A percentile compares a stretch with the other conserved stretches of the same genome.
Conservation (phyloP, 2,888 invertebrate species). For the Sarcophaga subvicina region DNA sequence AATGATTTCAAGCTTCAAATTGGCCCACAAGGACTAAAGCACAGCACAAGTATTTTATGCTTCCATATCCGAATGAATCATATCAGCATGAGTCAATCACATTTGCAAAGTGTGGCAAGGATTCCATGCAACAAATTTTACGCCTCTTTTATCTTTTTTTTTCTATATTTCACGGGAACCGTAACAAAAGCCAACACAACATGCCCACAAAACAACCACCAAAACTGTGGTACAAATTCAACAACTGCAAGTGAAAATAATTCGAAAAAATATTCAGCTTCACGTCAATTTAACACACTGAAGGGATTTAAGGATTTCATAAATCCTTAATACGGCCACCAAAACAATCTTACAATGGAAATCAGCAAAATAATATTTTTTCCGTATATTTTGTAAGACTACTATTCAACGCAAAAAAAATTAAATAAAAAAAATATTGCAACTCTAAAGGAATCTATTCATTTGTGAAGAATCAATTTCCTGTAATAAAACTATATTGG, state of each 20-base stretch:
- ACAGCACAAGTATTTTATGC: not conserved
- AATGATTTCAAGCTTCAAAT: slow-evolving; percentile 52
- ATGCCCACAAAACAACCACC: slow-evolving; percentile 50
- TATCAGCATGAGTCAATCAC: slow-evolving; percentile 52
- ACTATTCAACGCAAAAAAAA: not conserved
- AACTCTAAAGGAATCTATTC: slow-evolving; percentile 17
- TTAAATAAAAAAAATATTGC: not conserved
- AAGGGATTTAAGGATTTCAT: slow-evolving; percentile 71
- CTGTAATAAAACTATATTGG: not conserved
- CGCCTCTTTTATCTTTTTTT: slow-evolving; percentile 69
- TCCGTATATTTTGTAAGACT: slow-evolving; percentile 3
- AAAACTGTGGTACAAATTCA: slow-evolving; percentile 35
- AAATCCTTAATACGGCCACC: slow-evolving; percentile 68
- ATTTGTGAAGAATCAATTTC: not conserved
- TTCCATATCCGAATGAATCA: slow-evolving; percentile 29
- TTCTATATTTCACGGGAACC: slow-evolving; percentile 40
- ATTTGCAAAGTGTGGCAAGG: slow-evolving; percentile 69
- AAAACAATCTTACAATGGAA: slow-evolving; percentile 50
- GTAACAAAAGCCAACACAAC: not conserved
- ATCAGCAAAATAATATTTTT: slow-evolving; percentile 13
- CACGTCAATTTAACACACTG: slow-evolving; percentile 75
- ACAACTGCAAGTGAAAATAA: slow-evolving; percentile 55
- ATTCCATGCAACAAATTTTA: slow-evolving; percentile 75
- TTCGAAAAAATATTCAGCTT: slow-evolving; percentile 56
- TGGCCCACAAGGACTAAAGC: slow-evolving; percentile 38